Base-by-base conservation (phyloP, 2,888 invertebrate genomes). In the Agonopterix heracliana region DNA sequence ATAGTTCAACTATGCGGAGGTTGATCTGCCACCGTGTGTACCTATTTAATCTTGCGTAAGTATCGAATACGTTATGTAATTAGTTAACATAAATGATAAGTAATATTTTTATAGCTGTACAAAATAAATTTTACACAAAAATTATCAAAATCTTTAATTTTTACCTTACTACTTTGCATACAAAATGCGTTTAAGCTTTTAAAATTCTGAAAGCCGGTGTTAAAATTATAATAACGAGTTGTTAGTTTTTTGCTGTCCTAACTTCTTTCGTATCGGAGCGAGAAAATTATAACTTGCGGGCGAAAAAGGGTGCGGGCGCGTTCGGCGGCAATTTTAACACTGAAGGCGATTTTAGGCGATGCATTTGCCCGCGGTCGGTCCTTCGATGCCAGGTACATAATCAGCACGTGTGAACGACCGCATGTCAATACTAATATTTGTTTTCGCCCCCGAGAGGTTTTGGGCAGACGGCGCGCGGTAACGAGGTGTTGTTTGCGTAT, bases 341-440 rank as follows among this genome's bases (percentile, higher is more conserved):
- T 71, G 75, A 68, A 68, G 56, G 66, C 61, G 70, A 41, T 10
- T 71, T 74, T 68, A 68, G 56, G 66, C 61, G 70, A 41, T 10
- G 34, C 8, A 34, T 41, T 41, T 34, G 47, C 61, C 62, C 53
- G 61, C 61, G 56, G 60, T 38, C 38, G 5, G 26, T 26, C 26
- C 7, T 26, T 26, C 26, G 26, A 26, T 26, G 5, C 26, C 26
- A 26, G 26, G 26, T 26, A 26, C 26, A 26, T 26, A 26, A 26
- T 26, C 26, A 26, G 26, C 26, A 26, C 26, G 72, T 64, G 72
- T 61, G 72, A 67, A 64, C 66, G 68, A 63, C 69, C 74, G 66
- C 68, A 59, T 74, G 68, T 70, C 74, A 80, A 78, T 79, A 74
- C 82, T 76, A 83, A 84, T 85, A 82, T 85, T 85, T 84, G 83